Conservation (phyloP, 2,888 invertebrate species). For the Pterostichus madidus region DNA sequence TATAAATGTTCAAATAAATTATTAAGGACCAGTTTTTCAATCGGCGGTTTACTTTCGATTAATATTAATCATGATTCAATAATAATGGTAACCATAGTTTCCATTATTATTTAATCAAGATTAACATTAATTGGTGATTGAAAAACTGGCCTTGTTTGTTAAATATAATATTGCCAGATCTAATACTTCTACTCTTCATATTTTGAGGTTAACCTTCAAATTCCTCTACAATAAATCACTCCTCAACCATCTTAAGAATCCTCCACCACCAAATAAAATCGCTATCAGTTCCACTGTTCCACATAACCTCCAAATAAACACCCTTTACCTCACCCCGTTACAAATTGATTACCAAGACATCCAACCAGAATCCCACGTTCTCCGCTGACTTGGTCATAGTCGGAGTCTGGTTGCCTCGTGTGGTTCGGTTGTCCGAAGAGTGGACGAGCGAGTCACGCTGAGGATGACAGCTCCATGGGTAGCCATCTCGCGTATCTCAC, state of each 20-base stretch:
- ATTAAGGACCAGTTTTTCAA: no score
- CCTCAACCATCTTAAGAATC: neutral
- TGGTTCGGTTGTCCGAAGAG: neutral
- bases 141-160: no score
- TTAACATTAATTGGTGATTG: no score
- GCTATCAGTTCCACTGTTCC: constrained; percentile 17
- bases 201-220: neutral
- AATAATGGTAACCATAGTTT: no score
- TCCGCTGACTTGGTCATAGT: no score
- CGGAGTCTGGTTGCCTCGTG: no score
- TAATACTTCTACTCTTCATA: no score
- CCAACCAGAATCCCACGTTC: neutral
- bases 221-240: neutral
- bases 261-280: neutral
- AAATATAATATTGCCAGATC: no score
- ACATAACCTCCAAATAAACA: constrained; percentile 5
- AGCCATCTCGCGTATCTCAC: constrained; percentile 65
- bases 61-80: no score
- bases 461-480: constrained; percentile 66
- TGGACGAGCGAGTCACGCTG: constrained; percentile 26
- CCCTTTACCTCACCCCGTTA: neutral
- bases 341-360: constrained; percentile 3
- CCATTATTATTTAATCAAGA: no score
- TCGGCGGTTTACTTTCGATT: no score
- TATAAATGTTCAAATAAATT: no score